phyloP scores from a whole-genome alignment of 2,888 invertebrate genomes.

The Tribolium freemani region DNA sequence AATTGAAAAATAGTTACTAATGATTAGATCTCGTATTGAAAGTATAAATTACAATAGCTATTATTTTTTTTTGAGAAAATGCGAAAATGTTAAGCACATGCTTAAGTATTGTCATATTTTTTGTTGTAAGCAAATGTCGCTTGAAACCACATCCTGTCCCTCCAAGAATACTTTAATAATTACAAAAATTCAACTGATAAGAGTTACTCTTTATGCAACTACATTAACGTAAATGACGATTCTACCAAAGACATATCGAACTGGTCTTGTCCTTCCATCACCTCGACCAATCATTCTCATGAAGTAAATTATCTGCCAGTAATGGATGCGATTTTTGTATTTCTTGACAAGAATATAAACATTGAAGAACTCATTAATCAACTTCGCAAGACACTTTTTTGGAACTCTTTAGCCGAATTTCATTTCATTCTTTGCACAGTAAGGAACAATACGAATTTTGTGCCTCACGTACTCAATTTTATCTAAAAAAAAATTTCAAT shows the following conservation, averaged over 20 bases:
- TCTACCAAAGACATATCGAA: slow-evolving; percentile 2
- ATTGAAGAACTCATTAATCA: background rate
- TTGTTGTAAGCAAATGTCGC: background rate
- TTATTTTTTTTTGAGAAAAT: too few relatives aligned
- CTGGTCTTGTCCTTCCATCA: slow-evolving; percentile 2
- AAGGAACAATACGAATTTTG: background rate
- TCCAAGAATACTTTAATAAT: background rate
- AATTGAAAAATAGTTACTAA: too few relatives aligned
- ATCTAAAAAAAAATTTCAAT: background rate
- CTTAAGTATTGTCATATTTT: background rate
- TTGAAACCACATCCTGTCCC: background rate
- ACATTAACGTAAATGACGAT: background rate
- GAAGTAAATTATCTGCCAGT: background rate
- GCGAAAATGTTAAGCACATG: too few relatives aligned
- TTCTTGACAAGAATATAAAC: background rate
- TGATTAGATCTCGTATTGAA: too few relatives aligned
- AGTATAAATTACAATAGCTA: too few relatives aligned
- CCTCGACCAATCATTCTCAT: background rate
- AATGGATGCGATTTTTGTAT: background rate
- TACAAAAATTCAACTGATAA: background rate
- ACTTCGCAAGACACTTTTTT: background rate
- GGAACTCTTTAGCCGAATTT: background rate
- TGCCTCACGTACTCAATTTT: background rate
- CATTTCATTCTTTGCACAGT: background rate
- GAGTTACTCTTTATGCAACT: background rate